Evolutionary conservation across 2,113 vertebrate genomes (phyloP), one percentile per base, ranked within the genome.

Genomic region (Nansenia antarctica): DNA sequence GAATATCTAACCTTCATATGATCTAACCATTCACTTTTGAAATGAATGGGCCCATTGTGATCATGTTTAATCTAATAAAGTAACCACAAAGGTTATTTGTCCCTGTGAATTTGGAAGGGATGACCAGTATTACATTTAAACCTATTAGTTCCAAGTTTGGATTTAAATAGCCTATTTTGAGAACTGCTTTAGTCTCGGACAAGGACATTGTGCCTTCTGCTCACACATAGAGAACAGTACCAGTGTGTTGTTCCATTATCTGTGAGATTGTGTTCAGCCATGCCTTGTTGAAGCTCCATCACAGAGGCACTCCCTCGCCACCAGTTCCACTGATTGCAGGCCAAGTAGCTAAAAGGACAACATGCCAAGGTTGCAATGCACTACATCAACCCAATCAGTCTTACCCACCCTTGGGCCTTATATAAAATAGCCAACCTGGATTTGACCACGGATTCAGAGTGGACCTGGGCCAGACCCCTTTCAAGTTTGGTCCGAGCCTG

Each of bases 321-420:
- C 62, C 37, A 22, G 53, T 49, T 32, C 49, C 45, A 29, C 0
- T 22, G 37, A 30, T 69, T 39, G 30, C 55, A 69, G 37, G 32
- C 58, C 58, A 60, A 60, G 20, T 34, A 35, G 30, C 14, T 32
- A 32, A 58, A 54, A 35, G 15, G 31, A 60, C 58, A 60, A 11
- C 58, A 59, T 14, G 30, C 14, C 29, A 27, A 15, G 27, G n/a
- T n/a, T 59, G 18, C 55, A 59, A 59, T 26, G 9, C 52, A 24
- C 53, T 29, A 55, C 12, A 8, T 35, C 32, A 60, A n/a, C 31
- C 58, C 30, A 60, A 60, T 60, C 58, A 32, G 32, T 60, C 35
- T 35, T 32, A 35, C 31, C 58, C 58, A 20, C 29, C 18, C 57
- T 18, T 1, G 6, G 15, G 57, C 15, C 14, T n/a, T 14, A 6